Evolutionary conservation across 2,888 invertebrate species (phyloP).

Genomic region (Drosophila nr. perissopoda): DNA sequence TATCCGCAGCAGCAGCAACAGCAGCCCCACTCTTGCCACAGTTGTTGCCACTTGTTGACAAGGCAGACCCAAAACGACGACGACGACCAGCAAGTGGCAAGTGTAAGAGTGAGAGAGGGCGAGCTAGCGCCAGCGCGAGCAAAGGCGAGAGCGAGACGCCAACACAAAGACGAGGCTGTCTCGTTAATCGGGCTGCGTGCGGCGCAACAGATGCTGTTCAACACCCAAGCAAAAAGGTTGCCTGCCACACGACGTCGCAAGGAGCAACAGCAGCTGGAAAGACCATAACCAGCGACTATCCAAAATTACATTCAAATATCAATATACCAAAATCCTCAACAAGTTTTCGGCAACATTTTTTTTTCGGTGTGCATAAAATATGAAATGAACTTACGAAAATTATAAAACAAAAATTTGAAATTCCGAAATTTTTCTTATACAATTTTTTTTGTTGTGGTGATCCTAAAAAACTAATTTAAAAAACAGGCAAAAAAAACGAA

Average conservation of each 20-base stretch:
- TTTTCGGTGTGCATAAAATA: constrained; percentile 25
- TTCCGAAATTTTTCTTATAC: constrained; percentile 27
- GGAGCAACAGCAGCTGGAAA: not conserved
- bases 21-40: constrained; percentile 15
- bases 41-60: constrained; percentile 60
- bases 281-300: not conserved
- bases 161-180: constrained; percentile 40
- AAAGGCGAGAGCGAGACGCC: constrained; percentile 1
- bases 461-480: not conserved
- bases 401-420: not conserved
- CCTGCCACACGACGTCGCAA: constrained; percentile 45
- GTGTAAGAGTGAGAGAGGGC: not conserved
- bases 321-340: constrained; percentile 32
- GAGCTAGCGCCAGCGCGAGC: not conserved
- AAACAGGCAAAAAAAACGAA: not conserved
- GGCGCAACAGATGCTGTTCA: constrained; percentile 79
- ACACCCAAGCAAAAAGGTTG: constrained; percentile 74
- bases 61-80: constrained; percentile 24
- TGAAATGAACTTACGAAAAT: constrained; percentile 12
- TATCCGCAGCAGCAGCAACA: constrained; percentile 15
- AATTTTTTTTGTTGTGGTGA: constrained; percentile 39
- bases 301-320: constrained; percentile 10
- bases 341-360: constrained; percentile 31
- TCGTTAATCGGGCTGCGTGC: constrained; percentile 62
- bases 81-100: constrained; percentile 10